Percentiles rank a stretch among this genome's conserved stretches.
Conservation (phyloP, 2,113 vertebrate genomes). For the Mola mola region DNA sequence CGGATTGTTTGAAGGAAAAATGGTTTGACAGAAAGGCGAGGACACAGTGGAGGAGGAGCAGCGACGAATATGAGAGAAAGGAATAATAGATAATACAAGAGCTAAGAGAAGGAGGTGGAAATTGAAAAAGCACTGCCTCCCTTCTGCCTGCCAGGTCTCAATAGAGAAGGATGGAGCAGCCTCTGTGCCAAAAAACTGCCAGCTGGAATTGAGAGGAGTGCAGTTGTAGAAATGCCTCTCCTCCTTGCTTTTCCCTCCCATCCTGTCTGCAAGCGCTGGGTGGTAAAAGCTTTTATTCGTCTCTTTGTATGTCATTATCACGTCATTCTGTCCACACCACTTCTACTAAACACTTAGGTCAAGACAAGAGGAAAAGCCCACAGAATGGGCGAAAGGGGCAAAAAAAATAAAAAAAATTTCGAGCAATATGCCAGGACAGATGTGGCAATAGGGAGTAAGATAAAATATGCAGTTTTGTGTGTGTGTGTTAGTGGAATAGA, state of each 20-base stretch:
- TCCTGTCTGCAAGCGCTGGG: conserved; percentile 30
- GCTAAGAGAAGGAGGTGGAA: conserved; percentile 9
- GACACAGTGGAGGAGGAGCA: not conserved
- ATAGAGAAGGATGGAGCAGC: conserved; percentile 25
- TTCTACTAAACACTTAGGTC: conserved; percentile 1
- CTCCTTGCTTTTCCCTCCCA: conserved; percentile 8
- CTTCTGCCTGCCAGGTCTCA: conserved; percentile 18
- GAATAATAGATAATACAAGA: not conserved
- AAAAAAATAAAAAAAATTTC: not conserved
- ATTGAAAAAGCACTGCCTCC: conserved; percentile 17
- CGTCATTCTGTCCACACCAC: conserved; percentile 36
- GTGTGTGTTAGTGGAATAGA: not conserved
- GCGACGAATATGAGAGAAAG: not conserved
- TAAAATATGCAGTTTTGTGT: conserved; percentile 17
- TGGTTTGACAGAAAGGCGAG: not conserved
- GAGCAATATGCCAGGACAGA: no score
- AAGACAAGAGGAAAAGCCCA: not conserved
- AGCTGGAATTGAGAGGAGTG: conserved; percentile 50
- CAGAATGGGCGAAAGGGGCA: conserved; percentile 5
- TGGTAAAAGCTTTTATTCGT: conserved; percentile 58
- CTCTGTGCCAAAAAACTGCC: conserved; percentile 40
- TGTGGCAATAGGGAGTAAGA: conserved; percentile 11
- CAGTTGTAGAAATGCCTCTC: conserved; percentile 35
- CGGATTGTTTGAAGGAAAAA: not conserved
- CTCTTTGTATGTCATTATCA: conserved; percentile 50